Base-by-base conservation (phyloP, 2,888 invertebrate species). In the Leptodirus hochenwartii region DNA sequence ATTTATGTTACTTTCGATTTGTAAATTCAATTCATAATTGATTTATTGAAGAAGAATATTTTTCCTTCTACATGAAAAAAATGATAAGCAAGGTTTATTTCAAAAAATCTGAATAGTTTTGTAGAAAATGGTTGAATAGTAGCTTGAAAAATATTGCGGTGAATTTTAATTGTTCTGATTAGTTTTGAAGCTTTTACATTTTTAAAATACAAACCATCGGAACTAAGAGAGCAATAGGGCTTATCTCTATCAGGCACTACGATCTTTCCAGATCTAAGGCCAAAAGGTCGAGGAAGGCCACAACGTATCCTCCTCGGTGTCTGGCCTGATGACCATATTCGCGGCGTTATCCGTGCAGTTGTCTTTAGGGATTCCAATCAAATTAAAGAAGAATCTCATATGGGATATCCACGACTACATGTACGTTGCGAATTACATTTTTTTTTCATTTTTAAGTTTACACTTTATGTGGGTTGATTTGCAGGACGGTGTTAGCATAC, bases 291-390 rank as follows among this genome's bases (percentile, higher is more conserved):
- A 46, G 88, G 88, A 17, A 62, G 88, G 41, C 88, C 88, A 14
- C 88, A 88, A 53, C 69, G 88, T 51, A 88, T 88, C 52, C 62
- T 88, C 41, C 61, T 88, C 41, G 88, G 88, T 37, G 80, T 85
- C 36, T 88, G 88, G 88, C 87, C 88, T 6, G 87, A 88, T 56
- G 87, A 87, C 52, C 87, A 87, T 58, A 87, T 88, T 54, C 76
- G 84, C 50, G 84, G 84, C 37, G 88, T 88, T 31, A 87, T 88
- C 48, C 70, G 87, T 47, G 82, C 87, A 34, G 87, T 88, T 30
- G 88, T 88, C 35, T 88, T 88, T 64, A 68, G 87, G 45, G 88
- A 88, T 60, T 75, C 78, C 9, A 74, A 76, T 51, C 76, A 77
- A 54, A 65, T 78, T 47, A 80, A 80, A 53, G 80, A 81, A 45